phyloP scores from a whole-genome alignment of 2,797 vertebrate species.

The Poecilia picta region DNA sequence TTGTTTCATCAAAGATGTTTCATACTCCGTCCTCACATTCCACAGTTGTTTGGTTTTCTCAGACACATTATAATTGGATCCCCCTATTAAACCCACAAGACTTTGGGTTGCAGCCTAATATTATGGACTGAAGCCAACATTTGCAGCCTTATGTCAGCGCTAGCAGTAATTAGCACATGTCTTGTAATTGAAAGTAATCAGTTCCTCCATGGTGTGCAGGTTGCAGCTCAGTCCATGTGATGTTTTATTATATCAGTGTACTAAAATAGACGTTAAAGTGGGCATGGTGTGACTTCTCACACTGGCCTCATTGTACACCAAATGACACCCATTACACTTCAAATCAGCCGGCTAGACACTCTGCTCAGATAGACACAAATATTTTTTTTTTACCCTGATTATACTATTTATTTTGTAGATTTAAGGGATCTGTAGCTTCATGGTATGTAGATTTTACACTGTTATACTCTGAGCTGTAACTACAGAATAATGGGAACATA shows the following conservation, averaged over 20 bases:
- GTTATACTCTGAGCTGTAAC: constrained; percentile 27
- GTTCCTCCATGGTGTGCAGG: constrained; percentile 38
- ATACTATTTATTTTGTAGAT: constrained; percentile 67
- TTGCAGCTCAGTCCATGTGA: constrained; percentile 3
- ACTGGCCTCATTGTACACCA: constrained; percentile 30
- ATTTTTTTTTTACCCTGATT: constrained; percentile 25
- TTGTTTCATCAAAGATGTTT: constrained; percentile 60
- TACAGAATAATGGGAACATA: constrained; percentile 6
- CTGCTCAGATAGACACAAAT: constrained; percentile 64
- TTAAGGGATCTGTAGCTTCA: constrained; percentile 10
- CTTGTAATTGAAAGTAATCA: constrained; percentile 72
- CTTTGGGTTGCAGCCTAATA: constrained; percentile 39
- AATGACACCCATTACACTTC: constrained; percentile 45
- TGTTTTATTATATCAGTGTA: constrained; percentile 49
- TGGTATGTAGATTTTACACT: constrained; percentile 28
- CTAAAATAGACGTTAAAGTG: constrained; percentile 50
- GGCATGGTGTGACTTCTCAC: constrained; percentile 68
- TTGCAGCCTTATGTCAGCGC: constrained; percentile 43
- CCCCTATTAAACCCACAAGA: constrained; percentile 42
- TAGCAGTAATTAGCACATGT: constrained; percentile 60
- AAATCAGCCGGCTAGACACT: constrained; percentile 62
- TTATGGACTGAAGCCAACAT: constrained; percentile 52
- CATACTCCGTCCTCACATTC: constrained; percentile 67
- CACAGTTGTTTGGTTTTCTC: constrained; percentile 65
- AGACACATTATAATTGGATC: constrained; percentile 71